A percentile compares a stretch with the other conserved stretches of the same genome.
phyloP scores from a whole-genome alignment of 2,113 vertebrate genomes.

The Pan paniscus region DNA sequence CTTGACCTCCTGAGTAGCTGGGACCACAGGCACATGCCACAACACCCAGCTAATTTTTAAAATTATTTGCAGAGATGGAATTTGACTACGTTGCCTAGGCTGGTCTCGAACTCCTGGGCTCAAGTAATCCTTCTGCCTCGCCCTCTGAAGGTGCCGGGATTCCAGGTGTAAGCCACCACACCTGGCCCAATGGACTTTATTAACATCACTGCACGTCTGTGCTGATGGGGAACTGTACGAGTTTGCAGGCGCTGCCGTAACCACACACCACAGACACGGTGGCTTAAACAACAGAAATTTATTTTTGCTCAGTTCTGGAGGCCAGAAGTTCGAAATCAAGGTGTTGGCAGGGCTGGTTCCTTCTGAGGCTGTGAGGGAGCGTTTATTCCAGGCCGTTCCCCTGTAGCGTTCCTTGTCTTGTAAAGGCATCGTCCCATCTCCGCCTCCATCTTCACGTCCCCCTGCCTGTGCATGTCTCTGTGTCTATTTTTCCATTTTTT shows the following conservation, averaged over 20 bases:
- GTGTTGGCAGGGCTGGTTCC: neutral
- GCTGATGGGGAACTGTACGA: neutral
- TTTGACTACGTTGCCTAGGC: no score
- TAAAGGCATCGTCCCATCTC: neutral
- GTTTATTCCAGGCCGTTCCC: neutral
- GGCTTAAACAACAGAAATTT: neutral
- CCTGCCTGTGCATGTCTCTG: neutral
- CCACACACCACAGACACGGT: no score
- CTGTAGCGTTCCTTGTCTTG: neutral
- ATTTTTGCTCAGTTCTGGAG: neutral
- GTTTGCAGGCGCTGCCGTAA: neutral
- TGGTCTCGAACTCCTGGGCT: no score
- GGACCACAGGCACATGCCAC: no score
- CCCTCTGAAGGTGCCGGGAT: no score
- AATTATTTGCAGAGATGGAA: no score
- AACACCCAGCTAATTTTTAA: no score
- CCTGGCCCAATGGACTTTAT: neutral
- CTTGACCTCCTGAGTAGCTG: no score
- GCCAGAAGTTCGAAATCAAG: neutral
- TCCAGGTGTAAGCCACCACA: no score
- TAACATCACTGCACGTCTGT: no score
- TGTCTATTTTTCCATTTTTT: neutral
- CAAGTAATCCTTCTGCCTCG: no score
- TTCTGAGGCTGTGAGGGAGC: neutral
- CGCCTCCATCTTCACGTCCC: neutral